Evolutionary conservation across 1,140 invertebrate genomes (phyloP).

Genomic region (Pemphigus obesinymphae): DNA sequence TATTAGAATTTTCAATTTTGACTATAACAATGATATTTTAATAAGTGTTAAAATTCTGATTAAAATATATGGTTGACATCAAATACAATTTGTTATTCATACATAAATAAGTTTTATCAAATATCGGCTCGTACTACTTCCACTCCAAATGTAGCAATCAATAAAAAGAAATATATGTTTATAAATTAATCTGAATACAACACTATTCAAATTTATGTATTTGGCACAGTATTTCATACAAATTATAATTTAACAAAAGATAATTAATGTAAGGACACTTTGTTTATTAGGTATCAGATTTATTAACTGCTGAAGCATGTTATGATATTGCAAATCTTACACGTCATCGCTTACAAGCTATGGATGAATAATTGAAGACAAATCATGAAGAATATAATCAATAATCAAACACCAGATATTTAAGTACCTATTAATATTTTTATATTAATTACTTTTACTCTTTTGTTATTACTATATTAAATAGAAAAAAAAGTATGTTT

Average conservation of each 20-base stretch:
- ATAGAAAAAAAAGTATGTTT: background rate
- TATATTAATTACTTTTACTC: background rate
- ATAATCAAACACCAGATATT: background rate
- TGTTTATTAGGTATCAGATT: constrained; percentile 31
- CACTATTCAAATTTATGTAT: background rate
- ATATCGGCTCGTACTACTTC: background rate
- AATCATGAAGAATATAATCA: background rate
- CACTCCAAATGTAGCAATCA: background rate
- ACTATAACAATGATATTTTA: constrained; percentile 21
- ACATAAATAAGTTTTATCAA: constrained; percentile 7
- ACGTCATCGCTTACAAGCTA: constrained; percentile 38
- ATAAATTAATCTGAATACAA: background rate
- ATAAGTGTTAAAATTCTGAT: constrained; percentile 12
- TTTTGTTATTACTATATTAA: background rate
- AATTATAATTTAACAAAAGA: background rate
- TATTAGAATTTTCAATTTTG: constrained; percentile 25
- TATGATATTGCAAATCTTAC: constrained; percentile 38
- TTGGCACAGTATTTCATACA: constrained; percentile 24
- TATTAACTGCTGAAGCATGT: constrained; percentile 41
- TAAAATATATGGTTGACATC: constrained; percentile 1
- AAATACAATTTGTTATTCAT: background rate
- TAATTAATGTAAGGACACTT: background rate
- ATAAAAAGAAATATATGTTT: background rate
- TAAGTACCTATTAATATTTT: background rate
- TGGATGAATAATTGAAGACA: constrained; percentile 34